Percentiles rank a stretch among this genome's conserved stretches.
These are phyloP conservation scores for Gobius niger DNA, from an alignment of 2,113 vertebrate species.

Conservation along the genomic window DNA sequence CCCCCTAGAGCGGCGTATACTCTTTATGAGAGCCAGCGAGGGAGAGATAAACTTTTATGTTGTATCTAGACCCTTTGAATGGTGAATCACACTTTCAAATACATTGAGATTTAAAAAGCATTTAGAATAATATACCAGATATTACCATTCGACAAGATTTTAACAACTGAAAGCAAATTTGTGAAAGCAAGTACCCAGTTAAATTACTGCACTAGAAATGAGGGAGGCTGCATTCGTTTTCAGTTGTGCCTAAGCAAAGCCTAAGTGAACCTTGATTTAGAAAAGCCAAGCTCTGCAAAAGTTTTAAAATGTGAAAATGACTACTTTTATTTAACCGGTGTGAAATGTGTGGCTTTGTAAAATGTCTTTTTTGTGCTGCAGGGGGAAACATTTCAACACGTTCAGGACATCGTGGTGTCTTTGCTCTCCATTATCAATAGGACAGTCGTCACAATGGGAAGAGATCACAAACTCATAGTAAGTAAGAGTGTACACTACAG, in stretches of 20 bases:
- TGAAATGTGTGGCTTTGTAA: not conserved
- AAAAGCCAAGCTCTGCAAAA: conserved; percentile 4
- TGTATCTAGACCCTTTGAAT: not conserved
- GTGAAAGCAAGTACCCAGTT: too few relatives aligned
- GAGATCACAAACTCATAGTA: conserved; percentile 88
- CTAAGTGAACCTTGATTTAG: not conserved
- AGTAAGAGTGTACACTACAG: conserved; percentile 70
- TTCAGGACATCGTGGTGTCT: conserved; percentile 89
- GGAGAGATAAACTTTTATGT: conserved; percentile 1
- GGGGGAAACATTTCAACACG: conserved; percentile 87
- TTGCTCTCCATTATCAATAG: conserved; percentile 87
- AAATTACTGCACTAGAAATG: too few relatives aligned
- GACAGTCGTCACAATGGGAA: conserved; percentile 90
- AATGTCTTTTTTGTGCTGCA: conserved; percentile 56
- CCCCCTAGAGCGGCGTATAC: conserved; percentile 12
- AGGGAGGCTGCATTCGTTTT: too few relatives aligned
- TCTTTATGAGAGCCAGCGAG: conserved; percentile 3
- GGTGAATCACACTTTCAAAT: too few relatives aligned
- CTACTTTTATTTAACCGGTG: conserved; percentile 7
- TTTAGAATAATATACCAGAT: too few relatives aligned
- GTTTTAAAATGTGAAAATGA: conserved; percentile 20
- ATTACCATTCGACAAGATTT: too few relatives aligned
- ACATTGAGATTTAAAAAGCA: too few relatives aligned
- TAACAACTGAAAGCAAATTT: too few relatives aligned
- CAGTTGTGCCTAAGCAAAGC: conserved; percentile 1